Conservation (phyloP, 2,113 vertebrate genomes). For the Otis tarda region DNA sequence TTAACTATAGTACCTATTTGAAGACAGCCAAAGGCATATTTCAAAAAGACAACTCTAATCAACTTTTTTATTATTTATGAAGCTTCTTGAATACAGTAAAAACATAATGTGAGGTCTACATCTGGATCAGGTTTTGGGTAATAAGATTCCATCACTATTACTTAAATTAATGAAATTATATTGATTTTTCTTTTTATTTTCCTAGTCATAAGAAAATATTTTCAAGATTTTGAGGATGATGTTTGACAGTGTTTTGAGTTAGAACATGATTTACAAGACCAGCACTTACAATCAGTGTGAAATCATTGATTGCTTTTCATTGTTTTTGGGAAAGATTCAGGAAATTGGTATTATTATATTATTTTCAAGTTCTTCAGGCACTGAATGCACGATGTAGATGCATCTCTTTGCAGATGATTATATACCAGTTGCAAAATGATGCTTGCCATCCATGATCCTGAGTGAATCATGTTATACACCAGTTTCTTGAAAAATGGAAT, state of each 20-base stretch:
- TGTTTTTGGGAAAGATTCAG: not conserved
- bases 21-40: not conserved
- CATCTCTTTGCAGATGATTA: not conserved
- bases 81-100: not conserved
- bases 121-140: not conserved
- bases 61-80: not conserved
- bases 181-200: not conserved
- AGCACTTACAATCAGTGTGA: not conserved
- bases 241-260: not conserved
- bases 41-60: not conserved
- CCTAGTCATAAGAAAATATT: not conserved
- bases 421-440: not conserved
- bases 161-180: not conserved
- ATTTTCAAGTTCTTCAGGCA: not conserved
- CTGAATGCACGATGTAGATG: not conserved
- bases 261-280: not conserved
- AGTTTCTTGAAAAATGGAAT: not conserved
- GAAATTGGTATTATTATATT: not conserved
- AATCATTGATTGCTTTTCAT: not conserved
- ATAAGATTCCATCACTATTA: not conserved
- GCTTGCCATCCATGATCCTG: not conserved
- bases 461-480: not conserved
- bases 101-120: not conserved
- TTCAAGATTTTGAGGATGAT: not conserved
- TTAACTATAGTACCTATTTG: not conserved